A percentile compares a stretch with the other conserved stretches of the same genome.
These are phyloP conservation scores for Myripristis jacobus DNA, from an alignment of 2,797 vertebrate genomes.

Conservation along the genomic window DNA sequence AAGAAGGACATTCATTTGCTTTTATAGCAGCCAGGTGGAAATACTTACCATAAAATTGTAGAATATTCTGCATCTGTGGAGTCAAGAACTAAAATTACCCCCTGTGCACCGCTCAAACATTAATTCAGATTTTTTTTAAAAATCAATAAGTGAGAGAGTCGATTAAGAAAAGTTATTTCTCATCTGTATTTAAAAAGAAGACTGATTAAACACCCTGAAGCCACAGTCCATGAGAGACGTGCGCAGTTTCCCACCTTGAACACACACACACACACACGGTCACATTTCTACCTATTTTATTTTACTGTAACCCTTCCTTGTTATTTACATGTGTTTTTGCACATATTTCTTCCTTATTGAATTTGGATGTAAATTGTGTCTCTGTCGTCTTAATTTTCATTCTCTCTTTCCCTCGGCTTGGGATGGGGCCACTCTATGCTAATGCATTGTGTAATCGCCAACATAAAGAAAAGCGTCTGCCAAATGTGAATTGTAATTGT, in stretches of 20 bases:
- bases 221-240: constrained; percentile 27
- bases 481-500: too few species aligned
- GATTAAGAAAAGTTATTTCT: constrained; percentile 23
- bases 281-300: background rate
- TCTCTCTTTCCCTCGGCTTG: background rate
- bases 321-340: too few species aligned
- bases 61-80: too few species aligned
- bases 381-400: background rate
- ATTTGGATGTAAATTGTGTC: background rate
- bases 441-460: too few species aligned
- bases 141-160: constrained; percentile 7
- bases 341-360: background rate
- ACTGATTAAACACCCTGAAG: constrained; percentile 17
- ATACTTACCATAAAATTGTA: too few species aligned
- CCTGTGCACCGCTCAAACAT: background rate
- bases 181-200: constrained; percentile 24
- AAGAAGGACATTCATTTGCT: too few species aligned
- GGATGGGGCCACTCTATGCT: too few species aligned
- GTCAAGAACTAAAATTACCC: too few species aligned
- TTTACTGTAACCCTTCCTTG: too few species aligned
- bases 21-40: too few species aligned
- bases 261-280: background rate
- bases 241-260: background rate
- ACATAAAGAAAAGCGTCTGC: too few species aligned
- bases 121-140: background rate